A percentile compares a stretch with the other conserved stretches of the same genome.
Conservation (phyloP, 2,888 invertebrate species). For the Hirtodrosophila duncani region DNA sequence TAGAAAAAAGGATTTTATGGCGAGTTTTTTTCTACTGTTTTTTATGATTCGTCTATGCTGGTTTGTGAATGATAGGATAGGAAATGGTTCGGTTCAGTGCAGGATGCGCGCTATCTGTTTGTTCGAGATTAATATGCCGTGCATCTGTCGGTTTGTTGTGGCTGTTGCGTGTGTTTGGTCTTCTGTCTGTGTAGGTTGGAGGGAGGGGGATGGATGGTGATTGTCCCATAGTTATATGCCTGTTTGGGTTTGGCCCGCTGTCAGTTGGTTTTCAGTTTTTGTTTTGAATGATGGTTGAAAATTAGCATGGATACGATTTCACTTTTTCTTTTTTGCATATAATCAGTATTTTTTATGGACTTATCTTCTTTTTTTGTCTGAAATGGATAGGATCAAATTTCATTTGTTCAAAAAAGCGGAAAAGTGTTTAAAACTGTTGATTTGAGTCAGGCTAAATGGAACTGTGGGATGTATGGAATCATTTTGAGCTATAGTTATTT, state of each 20-base stretch:
- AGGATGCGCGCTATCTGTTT: constrained; percentile 74
- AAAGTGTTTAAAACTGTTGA: constrained; percentile 23
- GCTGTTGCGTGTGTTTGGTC: too few species aligned
- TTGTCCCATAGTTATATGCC: constrained; percentile 39
- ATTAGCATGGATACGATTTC: constrained; percentile 76
- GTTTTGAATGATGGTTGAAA: constrained; percentile 58
- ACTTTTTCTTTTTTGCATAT: constrained; percentile 50
- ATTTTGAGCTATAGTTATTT: too few species aligned
- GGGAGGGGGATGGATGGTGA: constrained; percentile 8
- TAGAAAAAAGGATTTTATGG: constrained; percentile 63
- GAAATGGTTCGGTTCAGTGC: constrained; percentile 56
- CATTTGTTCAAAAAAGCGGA: constrained; percentile 17
- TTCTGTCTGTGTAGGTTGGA: constrained; percentile 4
- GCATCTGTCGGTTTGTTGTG: constrained; percentile 72
- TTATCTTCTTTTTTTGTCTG: constrained; percentile 14
- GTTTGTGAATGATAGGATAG: constrained; percentile 54
- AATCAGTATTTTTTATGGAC: constrained; percentile 26
- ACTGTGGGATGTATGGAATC: too few species aligned
- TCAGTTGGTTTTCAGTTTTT: constrained; percentile 46
- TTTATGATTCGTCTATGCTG: constrained; percentile 9
- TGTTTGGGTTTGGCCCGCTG: constrained; percentile 34
- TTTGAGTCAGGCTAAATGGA: too few species aligned
- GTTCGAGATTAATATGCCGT: constrained; percentile 75
- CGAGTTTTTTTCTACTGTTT: constrained; percentile 31
- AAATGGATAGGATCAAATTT: constrained; percentile 40